Base-by-base conservation (phyloP, 2,888 invertebrate genomes). In the Gastracanthus pulcherrimus region DNA sequence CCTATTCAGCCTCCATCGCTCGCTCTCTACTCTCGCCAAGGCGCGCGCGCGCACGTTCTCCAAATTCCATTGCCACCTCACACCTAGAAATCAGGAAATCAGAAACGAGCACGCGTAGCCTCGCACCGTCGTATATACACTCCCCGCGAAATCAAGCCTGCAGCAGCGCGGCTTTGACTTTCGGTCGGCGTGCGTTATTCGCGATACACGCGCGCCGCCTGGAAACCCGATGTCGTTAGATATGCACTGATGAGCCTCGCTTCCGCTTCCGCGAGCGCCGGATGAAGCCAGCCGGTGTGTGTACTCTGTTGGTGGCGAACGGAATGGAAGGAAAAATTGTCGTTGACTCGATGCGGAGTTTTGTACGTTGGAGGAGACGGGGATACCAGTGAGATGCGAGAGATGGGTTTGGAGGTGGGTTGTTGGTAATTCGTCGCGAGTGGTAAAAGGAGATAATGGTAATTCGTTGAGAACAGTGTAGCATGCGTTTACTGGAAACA, bases 171-270 rank as follows among this genome's bases (percentile, higher is more conserved):
- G 41, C 23, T 76, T 75, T 76, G 31, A 55, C 23, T 45, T 34
- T 26, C 31, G 31, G 19, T 19, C 55, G 19, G 55, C 55, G 55
- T 55, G 26, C 19, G 26, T 29, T 26, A 16, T 16, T 29, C 13
- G 16, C 51, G 3, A 5, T 34, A 26, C 16, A 4, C 29, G 45
- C 41, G 2, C 31, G 5, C 34, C 29, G 51, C 16, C 60, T 81
- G 80, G 83, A 84, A 84, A 82, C 83, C 80, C 80, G 80, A 84
- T 84, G 80, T 86, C 83, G 84, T 86, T 84, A 84, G 85, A 84
- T 84, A 84, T 85, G 85, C 84, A 84, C 83, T 82, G 85, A 85
- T 86, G 84, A 84, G 70, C 81, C 83, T 82, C 82, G 60, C 81
- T 85, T 85, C 86, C 83, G 85, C 82, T 84, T 80, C 80, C 77